Conservation (phyloP, 1,140 invertebrate species). For the Cydia pomonella region DNA sequence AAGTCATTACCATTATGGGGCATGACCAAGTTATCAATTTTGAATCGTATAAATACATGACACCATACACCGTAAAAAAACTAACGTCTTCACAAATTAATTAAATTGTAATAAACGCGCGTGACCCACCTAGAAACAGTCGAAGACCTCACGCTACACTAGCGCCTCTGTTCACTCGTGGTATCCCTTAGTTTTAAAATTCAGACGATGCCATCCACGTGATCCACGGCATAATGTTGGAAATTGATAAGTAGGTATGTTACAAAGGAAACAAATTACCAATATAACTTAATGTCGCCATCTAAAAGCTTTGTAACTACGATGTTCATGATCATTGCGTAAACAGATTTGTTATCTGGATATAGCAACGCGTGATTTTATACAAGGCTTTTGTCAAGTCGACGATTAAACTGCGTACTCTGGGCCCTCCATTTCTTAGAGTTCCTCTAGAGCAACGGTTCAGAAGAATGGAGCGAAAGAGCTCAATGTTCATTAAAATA, state of each 20-base stretch:
- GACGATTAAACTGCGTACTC: neutral
- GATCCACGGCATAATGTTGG: neutral
- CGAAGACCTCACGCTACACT: too few species aligned
- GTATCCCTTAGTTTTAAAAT: neutral
- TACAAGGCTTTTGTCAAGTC: neutral
- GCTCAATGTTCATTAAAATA: neutral
- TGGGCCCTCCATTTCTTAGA: neutral
- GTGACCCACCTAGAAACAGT: too few species aligned
- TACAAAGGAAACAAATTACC: neutral
- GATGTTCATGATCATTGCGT: neutral
- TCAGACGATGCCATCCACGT: neutral
- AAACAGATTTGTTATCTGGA: neutral
- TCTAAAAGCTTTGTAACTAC: neutral
- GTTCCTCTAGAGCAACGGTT: neutral
- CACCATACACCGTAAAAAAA: too few species aligned
- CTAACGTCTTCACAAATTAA: too few species aligned
- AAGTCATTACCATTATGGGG: too few species aligned
- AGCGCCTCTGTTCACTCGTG: too few species aligned
- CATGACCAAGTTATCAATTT: too few species aligned
- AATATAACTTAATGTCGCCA: neutral
- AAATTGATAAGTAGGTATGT: neutral
- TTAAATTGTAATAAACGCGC: too few species aligned
- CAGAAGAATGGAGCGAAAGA: neutral
- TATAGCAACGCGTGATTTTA: neutral
- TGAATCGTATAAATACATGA: too few species aligned